Conservation (phyloP, 2,113 vertebrate species). For the Canis aureus region DNA sequence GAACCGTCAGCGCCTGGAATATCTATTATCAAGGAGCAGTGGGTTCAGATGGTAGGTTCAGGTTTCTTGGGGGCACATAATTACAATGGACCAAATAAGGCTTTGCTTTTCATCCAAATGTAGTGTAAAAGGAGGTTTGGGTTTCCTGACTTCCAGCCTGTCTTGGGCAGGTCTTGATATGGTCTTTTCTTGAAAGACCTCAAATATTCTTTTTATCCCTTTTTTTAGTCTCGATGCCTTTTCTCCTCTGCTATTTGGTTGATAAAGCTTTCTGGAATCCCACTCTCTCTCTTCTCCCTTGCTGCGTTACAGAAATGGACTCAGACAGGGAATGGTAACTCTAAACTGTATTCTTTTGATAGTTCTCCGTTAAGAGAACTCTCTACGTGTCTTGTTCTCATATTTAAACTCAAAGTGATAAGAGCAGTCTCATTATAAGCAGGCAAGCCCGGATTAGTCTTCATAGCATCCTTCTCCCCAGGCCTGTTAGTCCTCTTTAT, state of each 20-base stretch:
- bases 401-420: conserved; percentile 20
- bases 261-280: neutral
- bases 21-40: neutral
- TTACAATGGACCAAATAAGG: neutral
- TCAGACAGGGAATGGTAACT: neutral
- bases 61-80: neutral
- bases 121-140: neutral
- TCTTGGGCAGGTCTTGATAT: neutral
- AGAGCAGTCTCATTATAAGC: neutral
- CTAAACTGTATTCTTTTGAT: neutral
- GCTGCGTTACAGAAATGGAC: neutral
- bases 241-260: conserved; percentile 19
- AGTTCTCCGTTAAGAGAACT: neutral
- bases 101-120: conserved; percentile 2
- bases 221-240: neutral
- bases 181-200: conserved; percentile 35
- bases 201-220: neutral
- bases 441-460: neutral
- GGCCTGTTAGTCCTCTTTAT: neutral
- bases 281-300: neutral
- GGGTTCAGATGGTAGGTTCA: neutral
- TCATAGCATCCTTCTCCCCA: neutral
- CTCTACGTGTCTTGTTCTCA: neutral
- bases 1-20: neutral
- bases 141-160: conserved; percentile 9